Percentiles rank a stretch among this genome's conserved stretches.
Evolutionary conservation across 1,140 invertebrate genomes (phyloP).

Genomic region (Lethocerus indicus): DNA sequence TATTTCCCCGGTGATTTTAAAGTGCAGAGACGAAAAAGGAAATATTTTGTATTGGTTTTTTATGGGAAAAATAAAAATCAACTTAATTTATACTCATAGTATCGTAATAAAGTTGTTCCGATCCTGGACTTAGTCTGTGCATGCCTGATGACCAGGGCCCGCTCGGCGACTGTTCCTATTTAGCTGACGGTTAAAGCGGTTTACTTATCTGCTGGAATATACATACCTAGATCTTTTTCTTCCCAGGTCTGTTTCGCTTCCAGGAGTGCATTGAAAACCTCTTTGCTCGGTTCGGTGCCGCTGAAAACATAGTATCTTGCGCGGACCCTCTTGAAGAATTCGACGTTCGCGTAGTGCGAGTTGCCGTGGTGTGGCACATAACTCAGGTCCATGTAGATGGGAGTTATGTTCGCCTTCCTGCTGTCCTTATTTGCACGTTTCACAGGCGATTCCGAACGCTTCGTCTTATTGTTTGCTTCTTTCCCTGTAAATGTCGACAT

Average conservation of each 20-base stretch:
- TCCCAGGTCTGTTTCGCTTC: slow-evolving; percentile 96
- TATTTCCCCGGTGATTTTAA: no score
- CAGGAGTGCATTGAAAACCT: slow-evolving; percentile 83
- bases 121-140: no score
- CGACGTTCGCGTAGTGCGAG: slow-evolving; percentile 78
- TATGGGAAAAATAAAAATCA: no score
- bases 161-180: no score
- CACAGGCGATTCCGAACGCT: slow-evolving; percentile 52
- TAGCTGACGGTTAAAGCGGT: no score
- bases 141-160: no score
- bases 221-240: slow-evolving; percentile 79
- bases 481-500: slow-evolving; percentile 18
- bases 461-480: slow-evolving; percentile 31
- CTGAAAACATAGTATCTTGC: slow-evolving; percentile 95
- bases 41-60: no score
- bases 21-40: no score
- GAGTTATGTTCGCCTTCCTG: slow-evolving; percentile 34
- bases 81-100: no score
- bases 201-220: no score
- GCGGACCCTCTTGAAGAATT: slow-evolving; percentile 85
- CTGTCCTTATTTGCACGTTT: slow-evolving; percentile 36
- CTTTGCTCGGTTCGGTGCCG: slow-evolving; percentile 80
- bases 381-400: slow-evolving; percentile 85
- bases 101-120: no score
- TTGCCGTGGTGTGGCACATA: slow-evolving; percentile 95